Conservation (phyloP, 2,888 invertebrate genomes). For the Lycophotia porphyrea region DNA sequence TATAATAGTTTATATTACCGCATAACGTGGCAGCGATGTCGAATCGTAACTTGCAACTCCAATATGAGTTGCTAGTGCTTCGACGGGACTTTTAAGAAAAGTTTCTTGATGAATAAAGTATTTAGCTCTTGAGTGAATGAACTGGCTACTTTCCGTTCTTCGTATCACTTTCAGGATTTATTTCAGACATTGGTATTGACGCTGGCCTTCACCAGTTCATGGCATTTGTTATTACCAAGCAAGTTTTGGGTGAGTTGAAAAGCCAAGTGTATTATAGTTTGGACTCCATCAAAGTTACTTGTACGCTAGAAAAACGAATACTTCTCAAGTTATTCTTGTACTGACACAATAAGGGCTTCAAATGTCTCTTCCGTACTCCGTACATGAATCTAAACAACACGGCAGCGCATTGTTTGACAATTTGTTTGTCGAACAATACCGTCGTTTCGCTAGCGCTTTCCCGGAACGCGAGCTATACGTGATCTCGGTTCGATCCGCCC, state of each 20-base stretch:
- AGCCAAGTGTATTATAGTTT: not conserved
- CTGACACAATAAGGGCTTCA: not conserved
- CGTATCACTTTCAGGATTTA: not conserved
- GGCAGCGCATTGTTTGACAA: constrained; percentile 58
- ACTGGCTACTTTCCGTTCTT: too few species aligned
- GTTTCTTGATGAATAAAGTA: not conserved
- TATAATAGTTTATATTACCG: constrained; percentile 50
- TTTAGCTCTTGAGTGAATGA: not conserved
- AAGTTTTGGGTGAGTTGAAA: not conserved
- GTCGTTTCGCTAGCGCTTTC: constrained; percentile 73
- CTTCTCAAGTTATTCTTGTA: not conserved
- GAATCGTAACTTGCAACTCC: constrained; percentile 11
- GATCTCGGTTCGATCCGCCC: constrained; percentile 73
- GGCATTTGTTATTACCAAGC: too few species aligned
- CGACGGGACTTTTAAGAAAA: not conserved
- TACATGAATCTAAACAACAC: constrained; percentile 49
- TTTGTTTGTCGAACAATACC: constrained; percentile 67
- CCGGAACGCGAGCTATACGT: constrained; percentile 76
- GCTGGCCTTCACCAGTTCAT: not conserved
- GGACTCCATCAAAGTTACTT: not conserved
- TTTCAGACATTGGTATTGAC: not conserved
- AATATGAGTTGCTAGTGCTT: constrained; percentile 9
- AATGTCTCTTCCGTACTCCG: constrained; percentile 20
- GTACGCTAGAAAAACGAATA: not conserved
- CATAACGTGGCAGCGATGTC: constrained; percentile 34